Conservation (phyloP, 2,888 invertebrate genomes). For the Brenthis ino region DNA sequence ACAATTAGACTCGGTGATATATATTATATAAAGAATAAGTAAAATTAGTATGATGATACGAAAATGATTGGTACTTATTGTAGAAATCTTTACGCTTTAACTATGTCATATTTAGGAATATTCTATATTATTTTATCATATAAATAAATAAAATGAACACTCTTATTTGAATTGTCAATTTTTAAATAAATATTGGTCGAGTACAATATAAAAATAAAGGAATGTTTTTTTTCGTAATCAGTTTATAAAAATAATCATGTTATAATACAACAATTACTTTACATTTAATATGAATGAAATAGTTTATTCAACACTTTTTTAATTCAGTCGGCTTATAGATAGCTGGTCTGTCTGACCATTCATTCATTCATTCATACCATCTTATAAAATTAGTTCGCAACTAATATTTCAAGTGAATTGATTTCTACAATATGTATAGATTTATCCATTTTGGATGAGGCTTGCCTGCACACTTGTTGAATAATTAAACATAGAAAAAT, state of each 20-base stretch:
- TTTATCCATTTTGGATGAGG: conserved; percentile 51
- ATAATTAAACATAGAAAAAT: conserved; percentile 52
- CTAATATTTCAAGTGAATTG: neutral
- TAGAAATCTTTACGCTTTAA: conserved; percentile 3
- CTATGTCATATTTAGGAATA: neutral
- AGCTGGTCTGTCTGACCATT: too few relatives aligned
- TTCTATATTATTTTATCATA: neutral
- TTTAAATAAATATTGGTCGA: too few relatives aligned
- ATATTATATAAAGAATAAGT: conserved; percentile 9
- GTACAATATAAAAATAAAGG: too few relatives aligned
- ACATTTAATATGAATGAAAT: too few relatives aligned
- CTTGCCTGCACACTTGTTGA: conserved; percentile 69
- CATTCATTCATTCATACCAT: too few relatives aligned
- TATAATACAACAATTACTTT: too few relatives aligned
- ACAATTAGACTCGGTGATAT: conserved; percentile 26
- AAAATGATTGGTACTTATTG: conserved; percentile 5
- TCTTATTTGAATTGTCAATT: too few relatives aligned
- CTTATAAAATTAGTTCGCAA: neutral
- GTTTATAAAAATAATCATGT: too few relatives aligned
- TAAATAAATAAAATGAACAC: neutral
- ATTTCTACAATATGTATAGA: conserved; percentile 1
- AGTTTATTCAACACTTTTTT: too few relatives aligned
- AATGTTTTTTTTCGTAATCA: too few relatives aligned
- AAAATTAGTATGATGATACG: conserved; percentile 5
- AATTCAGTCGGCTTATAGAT: too few relatives aligned